A percentile compares a stretch with the other conserved stretches of the same genome.
phyloP scores from a whole-genome alignment of 2,888 invertebrate genomes.

The Drepana falcataria region DNA sequence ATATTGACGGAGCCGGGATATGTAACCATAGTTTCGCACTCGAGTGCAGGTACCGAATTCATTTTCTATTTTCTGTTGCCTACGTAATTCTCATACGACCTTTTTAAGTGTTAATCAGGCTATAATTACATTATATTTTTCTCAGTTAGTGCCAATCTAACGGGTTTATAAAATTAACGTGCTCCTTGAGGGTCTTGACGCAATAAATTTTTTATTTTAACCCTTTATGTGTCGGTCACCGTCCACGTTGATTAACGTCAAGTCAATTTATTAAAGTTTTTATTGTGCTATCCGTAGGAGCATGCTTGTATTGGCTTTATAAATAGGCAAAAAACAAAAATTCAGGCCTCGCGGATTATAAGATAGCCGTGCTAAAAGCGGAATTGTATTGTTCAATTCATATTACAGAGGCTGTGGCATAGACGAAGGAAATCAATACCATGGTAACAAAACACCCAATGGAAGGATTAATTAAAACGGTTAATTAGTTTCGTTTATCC shows the following conservation, averaged over 20 bases:
- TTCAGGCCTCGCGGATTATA: no score
- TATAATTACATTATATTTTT: no score
- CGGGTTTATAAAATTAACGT: slow-evolving; percentile 40
- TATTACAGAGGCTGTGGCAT: slow-evolving; percentile 3
- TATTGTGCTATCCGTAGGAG: slow-evolving; percentile 27
- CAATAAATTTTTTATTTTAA: slow-evolving; percentile 40
- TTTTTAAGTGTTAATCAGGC: no score
- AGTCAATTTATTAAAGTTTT: slow-evolving; percentile 36
- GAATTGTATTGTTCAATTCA: not conserved
- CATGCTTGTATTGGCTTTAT: slow-evolving; percentile 21
- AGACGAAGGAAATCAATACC: slow-evolving; percentile 58
- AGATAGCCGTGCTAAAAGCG: not conserved
- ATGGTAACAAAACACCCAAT: slow-evolving; percentile 66
- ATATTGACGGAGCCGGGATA: no score
- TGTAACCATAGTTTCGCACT: no score
- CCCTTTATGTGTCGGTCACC: slow-evolving; percentile 35
- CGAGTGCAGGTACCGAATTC: no score
- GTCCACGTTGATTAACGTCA: slow-evolving; percentile 31
- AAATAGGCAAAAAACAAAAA: no score
- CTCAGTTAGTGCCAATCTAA: not conserved
- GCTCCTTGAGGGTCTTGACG: slow-evolving; percentile 30
- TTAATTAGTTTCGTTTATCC: slow-evolving; percentile 73
- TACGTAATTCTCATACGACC: no score
- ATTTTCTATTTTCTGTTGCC: no score
- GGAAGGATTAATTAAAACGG: slow-evolving; percentile 70